Evolutionary conservation across 2,797 vertebrate species (phyloP).

Genomic region (Corythornis leucogaster): DNA sequence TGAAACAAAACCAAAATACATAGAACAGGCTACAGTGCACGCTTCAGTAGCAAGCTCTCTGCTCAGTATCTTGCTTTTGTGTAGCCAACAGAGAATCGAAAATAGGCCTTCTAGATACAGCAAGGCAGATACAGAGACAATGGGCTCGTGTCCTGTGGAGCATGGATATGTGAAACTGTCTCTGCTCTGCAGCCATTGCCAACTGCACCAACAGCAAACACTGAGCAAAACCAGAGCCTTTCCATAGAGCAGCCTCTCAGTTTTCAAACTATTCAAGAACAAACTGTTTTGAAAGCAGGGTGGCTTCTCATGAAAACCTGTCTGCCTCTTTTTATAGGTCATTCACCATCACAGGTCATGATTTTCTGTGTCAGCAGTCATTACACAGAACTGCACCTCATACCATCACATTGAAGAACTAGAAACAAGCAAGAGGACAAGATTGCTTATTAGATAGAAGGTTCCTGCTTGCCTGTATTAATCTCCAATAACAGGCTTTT

Average conservation of each 20-base stretch:
- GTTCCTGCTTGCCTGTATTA: neutral
- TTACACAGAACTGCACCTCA: neutral
- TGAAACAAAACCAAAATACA: slow-evolving; percentile 3
- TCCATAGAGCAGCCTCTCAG: neutral
- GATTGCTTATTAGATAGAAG: neutral
- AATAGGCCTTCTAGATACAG: neutral
- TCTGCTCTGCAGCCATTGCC: neutral
- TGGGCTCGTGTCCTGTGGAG: neutral
- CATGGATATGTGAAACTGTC: neutral
- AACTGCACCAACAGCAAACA: neutral
- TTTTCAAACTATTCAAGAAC: neutral
- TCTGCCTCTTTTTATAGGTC: neutral
- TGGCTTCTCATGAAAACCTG: neutral
- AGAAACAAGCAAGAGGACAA: slow-evolving; percentile 3
- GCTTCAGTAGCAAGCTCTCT: neutral
- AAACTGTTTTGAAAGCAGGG: neutral
- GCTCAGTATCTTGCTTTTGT: neutral
- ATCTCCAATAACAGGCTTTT: neutral
- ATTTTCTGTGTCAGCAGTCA: slow-evolving; percentile 5
- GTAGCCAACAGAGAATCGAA: neutral
- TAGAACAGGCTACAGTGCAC: neutral
- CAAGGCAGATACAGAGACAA: neutral
- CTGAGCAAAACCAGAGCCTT: neutral
- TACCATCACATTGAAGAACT: neutral
- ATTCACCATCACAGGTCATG: neutral